Base-by-base conservation (phyloP, 1,140 invertebrate species). In the Neodiprion pinetum region DNA sequence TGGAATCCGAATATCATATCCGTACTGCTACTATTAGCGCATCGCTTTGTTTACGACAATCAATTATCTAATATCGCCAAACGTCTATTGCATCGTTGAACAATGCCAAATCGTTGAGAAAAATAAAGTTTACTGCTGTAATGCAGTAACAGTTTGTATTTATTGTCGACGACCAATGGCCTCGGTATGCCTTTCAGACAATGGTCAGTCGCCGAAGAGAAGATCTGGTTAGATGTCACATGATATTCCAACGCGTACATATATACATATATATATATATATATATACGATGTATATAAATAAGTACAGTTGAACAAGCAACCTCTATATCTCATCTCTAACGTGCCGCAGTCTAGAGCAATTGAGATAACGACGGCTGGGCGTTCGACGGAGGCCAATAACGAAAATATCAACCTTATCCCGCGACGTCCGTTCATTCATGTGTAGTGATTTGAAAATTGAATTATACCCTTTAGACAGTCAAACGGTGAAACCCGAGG, bases 381-480 rank as follows among this genome's bases (percentile, higher is more conserved):
- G 9, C 53, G 53, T 61, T 61, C 53, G 53, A 61, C 53, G 53
- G 53, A 61, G 53, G 28, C n/a, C 53, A 17, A 9, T 61, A 17
- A 61, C 53, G 53, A 61, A 61, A 61, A 61, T 61, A 61, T 61
- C 53, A 12, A 14, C 53, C 53, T 61, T 61, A 5, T 61, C n/a
- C n/a, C 53, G 11, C 53, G n/a, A 17, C 53, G 11, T 61, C 53
- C 11, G 11, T 61, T 61, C 53, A 61, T 61, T 61, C 11, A 61
- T 61, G 11, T 40, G 28, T 40, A 61, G 53, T 61, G 53, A 61
- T 61, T 61, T 61, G 53, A 61, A 61, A 61, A 61, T 61, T 61
- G 53, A 61, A 40, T 40, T 61, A 17, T 9, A 14, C 11, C 3
- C 53, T 61, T 61, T 61, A 9, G 53, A 61, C 53, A 3, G 11